Percentiles rank a stretch among this genome's conserved stretches.
These are phyloP conservation scores for Erebia epiphron DNA, from an alignment of 2,888 invertebrate species.

Conservation along the genomic window DNA sequence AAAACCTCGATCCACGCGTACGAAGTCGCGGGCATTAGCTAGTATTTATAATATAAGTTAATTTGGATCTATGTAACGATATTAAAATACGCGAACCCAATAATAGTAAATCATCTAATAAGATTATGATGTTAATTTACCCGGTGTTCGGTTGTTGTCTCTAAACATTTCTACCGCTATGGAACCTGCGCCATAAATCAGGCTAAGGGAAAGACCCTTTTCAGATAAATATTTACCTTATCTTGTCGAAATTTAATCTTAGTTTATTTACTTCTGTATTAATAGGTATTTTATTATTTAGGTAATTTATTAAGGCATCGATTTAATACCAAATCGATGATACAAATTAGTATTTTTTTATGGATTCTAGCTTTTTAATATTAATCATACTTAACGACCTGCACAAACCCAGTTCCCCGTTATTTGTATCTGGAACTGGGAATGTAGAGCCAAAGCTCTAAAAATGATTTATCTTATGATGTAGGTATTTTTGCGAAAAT, in stretches of 20 bases:
- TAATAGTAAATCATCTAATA: conserved; percentile 6
- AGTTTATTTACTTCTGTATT: neutral
- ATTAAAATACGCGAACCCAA: neutral
- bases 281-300: neutral
- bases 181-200: conserved; percentile 37
- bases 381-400: too few relatives aligned
- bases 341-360: too few relatives aligned
- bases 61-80: too few relatives aligned
- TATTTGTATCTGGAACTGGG: too few relatives aligned
- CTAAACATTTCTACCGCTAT: conserved; percentile 33
- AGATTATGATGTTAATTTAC: conserved; percentile 8
- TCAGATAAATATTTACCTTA: conserved; percentile 22
- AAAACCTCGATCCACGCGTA: too few relatives aligned
- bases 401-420: too few relatives aligned
- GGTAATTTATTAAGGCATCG: too few relatives aligned
- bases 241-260: conserved; percentile 2
- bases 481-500: neutral
- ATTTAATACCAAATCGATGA: too few relatives aligned
- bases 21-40: too few relatives aligned
- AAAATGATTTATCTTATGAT: neutral
- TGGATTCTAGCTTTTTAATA: too few relatives aligned
- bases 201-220: conserved; percentile 24
- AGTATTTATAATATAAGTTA: too few relatives aligned
- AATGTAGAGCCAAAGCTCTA: neutral
- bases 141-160: conserved; percentile 11